phyloP scores from a whole-genome alignment of 92 coral and sea anemone genomes.

The Epizoanthus stellaris region DNA sequence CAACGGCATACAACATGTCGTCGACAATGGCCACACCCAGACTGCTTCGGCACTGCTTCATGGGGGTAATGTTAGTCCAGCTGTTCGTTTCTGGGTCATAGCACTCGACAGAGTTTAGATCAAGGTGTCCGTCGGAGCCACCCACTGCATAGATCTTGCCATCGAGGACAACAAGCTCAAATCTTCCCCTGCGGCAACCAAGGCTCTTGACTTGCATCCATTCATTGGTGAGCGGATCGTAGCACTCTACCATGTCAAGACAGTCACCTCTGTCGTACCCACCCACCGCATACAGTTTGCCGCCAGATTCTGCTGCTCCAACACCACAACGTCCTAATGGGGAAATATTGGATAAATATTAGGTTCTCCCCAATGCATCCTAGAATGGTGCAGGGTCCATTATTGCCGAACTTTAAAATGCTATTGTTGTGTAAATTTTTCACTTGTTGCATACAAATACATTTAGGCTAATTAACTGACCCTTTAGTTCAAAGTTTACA shows the following conservation, averaged over 20 bases:
- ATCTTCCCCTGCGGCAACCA: conserved; percentile 83
- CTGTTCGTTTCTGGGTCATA: conserved; percentile 72
- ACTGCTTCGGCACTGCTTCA: conserved; percentile 88
- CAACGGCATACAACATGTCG: conserved; percentile 78
- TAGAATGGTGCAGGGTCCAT: no score
- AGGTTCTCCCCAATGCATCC: no score
- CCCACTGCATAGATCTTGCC: conserved; percentile 93
- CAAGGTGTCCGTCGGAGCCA: conserved; percentile 92
- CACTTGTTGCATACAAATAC: no score
- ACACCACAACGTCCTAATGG: conserved; percentile 97
- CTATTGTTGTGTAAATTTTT: no score
- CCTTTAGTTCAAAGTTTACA: no score
- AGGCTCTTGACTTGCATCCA: conserved; percentile 90
- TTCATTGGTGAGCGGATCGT: conserved; percentile 78
- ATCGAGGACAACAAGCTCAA: conserved; percentile 73
- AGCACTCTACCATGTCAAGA: conserved; percentile 84
- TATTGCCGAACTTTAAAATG: no score
- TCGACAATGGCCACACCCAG: conserved; percentile 86
- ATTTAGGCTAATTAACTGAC: no score
- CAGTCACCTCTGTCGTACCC: conserved; percentile 99
- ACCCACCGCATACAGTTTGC: conserved; percentile 94
- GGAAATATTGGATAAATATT: background rate
- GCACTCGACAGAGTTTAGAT: conserved; percentile 85
- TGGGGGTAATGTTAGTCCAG: conserved; percentile 79
- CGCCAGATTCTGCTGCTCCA: conserved; percentile 86